Percentiles rank a stretch among this genome's conserved stretches.
Conservation (phyloP, 2,113 vertebrate species). For the Girardinichthys multiradiatus region DNA sequence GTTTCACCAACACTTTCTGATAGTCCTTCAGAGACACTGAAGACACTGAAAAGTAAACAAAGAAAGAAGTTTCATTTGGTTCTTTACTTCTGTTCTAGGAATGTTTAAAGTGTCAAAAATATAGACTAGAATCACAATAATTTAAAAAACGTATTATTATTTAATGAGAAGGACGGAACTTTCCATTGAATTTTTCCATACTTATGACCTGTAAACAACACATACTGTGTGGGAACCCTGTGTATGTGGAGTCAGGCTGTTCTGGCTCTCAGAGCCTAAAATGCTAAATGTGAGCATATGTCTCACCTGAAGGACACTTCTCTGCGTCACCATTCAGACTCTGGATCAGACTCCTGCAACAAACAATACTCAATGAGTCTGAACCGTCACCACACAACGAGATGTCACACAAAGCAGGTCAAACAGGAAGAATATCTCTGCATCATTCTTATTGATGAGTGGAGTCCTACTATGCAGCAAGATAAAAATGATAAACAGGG, state of each 20-base stretch:
- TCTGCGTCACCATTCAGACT: slow-evolving; percentile 87
- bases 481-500: background rate
- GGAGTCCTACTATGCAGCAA: slow-evolving; percentile 6
- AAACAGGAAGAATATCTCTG: background rate
- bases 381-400: background rate
- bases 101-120: background rate
- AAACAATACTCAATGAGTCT: background rate
- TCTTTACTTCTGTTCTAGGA: no score
- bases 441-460: background rate
- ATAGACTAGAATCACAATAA: no score
- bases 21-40: slow-evolving; percentile 50
- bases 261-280: slow-evolving; percentile 1
- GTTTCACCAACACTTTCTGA: slow-evolving; percentile 80
- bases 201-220: background rate
- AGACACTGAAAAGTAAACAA: slow-evolving; percentile 54
- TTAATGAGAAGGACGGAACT: no score
- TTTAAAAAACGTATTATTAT: no score
- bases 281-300: background rate
- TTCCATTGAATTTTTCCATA: background rate
- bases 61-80: background rate
- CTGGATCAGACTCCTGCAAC: slow-evolving; percentile 87
- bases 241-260: background rate
- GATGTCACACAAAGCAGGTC: slow-evolving; percentile 23
- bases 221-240: background rate
- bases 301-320: slow-evolving; percentile 81